phyloP scores from a whole-genome alignment of 1,140 invertebrate genomes.

The Lethocerus indicus region DNA sequence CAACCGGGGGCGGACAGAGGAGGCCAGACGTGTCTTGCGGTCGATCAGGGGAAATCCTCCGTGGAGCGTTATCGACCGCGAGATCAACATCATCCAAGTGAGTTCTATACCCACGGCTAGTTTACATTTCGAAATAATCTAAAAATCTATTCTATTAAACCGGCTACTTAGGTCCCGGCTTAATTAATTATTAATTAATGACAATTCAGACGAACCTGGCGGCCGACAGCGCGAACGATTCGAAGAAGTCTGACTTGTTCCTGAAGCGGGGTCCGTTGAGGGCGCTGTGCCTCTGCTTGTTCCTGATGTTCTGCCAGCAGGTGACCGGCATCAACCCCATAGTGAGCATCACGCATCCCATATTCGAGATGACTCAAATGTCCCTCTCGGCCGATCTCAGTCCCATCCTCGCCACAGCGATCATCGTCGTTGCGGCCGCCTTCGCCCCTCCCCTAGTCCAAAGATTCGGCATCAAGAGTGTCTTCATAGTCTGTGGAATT shows the following conservation, averaged over 20 bases:
- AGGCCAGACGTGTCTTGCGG: no score
- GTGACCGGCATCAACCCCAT: not conserved
- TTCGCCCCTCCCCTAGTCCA: conserved; percentile 1
- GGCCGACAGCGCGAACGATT: no score
- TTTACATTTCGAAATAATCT: no score
- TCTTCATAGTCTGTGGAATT: not conserved
- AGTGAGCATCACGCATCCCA: not conserved
- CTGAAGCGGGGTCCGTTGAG: not conserved
- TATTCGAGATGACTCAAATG: not conserved
- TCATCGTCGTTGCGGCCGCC: not conserved
- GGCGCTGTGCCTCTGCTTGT: not conserved
- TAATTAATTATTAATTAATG: no score
- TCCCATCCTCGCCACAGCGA: not conserved
- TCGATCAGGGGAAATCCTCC: no score
- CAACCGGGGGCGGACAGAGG: no score
- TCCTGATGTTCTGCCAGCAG: not conserved
- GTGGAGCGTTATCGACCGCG: no score
- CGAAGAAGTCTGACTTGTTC: not conserved
- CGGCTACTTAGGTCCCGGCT: no score
- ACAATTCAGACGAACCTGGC: no score
- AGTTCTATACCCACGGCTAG: no score
- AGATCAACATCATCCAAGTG: no score
- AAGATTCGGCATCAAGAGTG: not conserved
- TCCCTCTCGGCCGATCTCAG: not conserved
- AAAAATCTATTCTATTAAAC: no score